phyloP scores from a whole-genome alignment of 2,888 invertebrate genomes.

The Aphrophora alni region DNA sequence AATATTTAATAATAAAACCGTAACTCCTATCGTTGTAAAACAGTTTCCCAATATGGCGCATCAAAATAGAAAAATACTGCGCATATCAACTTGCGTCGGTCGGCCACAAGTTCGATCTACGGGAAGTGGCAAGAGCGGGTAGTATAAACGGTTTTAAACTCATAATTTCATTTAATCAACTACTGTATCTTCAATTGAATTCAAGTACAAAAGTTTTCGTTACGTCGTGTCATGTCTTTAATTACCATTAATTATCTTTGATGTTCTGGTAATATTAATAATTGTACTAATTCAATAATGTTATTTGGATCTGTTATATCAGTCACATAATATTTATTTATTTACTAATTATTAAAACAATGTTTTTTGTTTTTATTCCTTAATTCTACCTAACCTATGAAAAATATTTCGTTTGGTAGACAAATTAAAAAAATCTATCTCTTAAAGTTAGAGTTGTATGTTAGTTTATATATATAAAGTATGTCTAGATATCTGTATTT shows the following conservation, averaged over 20 bases:
- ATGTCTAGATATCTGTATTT: too few species aligned
- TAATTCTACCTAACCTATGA: too few species aligned
- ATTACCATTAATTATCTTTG: background rate
- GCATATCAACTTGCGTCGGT: constrained; percentile 11
- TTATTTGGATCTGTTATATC: background rate
- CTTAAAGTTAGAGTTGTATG: too few species aligned
- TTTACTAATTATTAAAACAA: background rate
- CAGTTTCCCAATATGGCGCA: constrained; percentile 17
- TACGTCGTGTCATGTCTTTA: background rate
- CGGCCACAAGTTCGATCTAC: background rate
- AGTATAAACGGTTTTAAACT: background rate
- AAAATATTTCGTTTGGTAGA: too few species aligned
- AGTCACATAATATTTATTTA: background rate
- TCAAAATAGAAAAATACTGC: background rate
- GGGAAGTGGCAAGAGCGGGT: background rate
- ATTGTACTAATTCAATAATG: background rate
- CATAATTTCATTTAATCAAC: too few species aligned
- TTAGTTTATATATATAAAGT: too few species aligned
- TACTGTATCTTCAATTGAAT: too few species aligned
- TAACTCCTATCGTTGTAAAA: background rate
- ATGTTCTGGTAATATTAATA: background rate
- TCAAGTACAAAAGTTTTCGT: background rate
- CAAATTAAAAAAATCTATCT: too few species aligned
- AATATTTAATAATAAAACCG: background rate
- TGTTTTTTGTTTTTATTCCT: too few species aligned